Percentiles rank a stretch among this genome's conserved stretches.
phyloP scores from a whole-genome alignment of 2,797 vertebrate species.

The Epinephelus coioides region DNA sequence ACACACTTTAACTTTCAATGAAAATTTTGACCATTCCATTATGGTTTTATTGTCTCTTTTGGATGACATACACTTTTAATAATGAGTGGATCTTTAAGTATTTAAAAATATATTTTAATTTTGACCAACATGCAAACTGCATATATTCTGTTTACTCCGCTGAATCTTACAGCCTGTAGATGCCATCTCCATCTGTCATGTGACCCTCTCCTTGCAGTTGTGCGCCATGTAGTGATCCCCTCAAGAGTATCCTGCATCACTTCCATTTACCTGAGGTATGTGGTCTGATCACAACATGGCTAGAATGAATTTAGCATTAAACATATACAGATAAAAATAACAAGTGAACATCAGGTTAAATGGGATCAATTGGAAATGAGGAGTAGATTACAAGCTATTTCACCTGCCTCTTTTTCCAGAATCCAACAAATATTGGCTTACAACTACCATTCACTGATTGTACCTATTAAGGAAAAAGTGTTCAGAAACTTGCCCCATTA shows the following conservation, averaged over 20 bases:
- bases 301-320: too few species aligned
- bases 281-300: too few species aligned
- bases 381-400: neutral
- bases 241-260: neutral
- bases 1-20: too few species aligned
- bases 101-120: too few species aligned
- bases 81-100: too few species aligned
- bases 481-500: neutral
- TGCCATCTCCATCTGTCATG: neutral
- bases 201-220: neutral
- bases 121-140: too few species aligned
- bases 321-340: neutral
- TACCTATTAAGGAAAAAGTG: neutral
- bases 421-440: neutral
- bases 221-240: neutral
- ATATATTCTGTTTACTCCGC: too few species aligned
- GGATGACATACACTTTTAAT: too few species aligned
- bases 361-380: neutral
- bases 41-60: too few species aligned
- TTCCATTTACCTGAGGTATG: neutral
- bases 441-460: neutral
- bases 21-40: too few species aligned
- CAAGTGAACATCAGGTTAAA: neutral
- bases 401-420: neutral
- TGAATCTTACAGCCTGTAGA: too few species aligned